Evolutionary conservation across 2,797 vertebrate genomes (phyloP), one percentile per base, ranked within the genome.

Genomic region (Micropoecilia bifurca): DNA sequence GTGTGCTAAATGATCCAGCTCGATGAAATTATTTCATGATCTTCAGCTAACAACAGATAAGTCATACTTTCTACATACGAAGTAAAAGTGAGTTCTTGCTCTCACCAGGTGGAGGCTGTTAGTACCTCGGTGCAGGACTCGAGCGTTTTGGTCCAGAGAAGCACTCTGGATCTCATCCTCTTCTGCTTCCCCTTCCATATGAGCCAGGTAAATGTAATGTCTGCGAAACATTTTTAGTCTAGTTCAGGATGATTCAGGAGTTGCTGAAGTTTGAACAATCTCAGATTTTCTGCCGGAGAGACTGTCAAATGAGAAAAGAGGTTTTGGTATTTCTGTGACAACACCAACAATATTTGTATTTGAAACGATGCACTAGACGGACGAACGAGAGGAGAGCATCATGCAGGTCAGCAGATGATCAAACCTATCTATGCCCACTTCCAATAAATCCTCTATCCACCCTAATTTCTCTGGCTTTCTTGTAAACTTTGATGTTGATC

Each of bases 171-270:
- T 91, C 96, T 99, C 81, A 99, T 99, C 83, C 97, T 99, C 76
- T 99, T 99, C 94, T 99, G 99, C 92, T 99, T 99, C 92, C 99
- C 99, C 55, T 99, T 99, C 91, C 98, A 99, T 89, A 98, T 99
- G 98, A 99, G 98, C 93, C 98, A 99, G 97, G 98, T 99, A 93
- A 86, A 71, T 33, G 71, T 41, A 48, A 18, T 7, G 63, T 48
- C 46, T 36, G 45, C 61, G 22, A 73, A 45, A 55, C 22, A 13
- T 75, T 39, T 25, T 6, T 61, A 73, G 14, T 73, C 46, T 50
- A 8, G 36, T 69, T 25, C 3, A 69, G 66, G 22, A 13, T 9
- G 2, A n/a, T 55, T 41, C 18, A 41, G 25, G 25, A n/a, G 4
- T 39, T 39, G 20, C 36, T n/a, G 12, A 36, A n/a, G 22, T 28